Conservation (phyloP, 2,797 vertebrate genomes). For the Okamejei kenojei region DNA sequence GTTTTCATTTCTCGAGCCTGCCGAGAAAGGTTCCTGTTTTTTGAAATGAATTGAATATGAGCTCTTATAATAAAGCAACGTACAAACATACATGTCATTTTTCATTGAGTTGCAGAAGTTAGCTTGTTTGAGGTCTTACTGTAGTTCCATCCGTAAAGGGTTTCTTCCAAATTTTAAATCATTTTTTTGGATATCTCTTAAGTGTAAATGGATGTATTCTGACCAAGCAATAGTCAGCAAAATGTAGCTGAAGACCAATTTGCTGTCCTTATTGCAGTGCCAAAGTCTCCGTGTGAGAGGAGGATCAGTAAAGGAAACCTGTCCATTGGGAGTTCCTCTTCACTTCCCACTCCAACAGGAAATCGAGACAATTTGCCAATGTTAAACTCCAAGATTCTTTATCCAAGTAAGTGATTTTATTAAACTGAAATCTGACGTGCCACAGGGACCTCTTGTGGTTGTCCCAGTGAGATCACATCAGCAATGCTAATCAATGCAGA, state of each 20-base stretch:
- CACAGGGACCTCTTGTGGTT: background rate
- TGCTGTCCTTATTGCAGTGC: conserved; percentile 53
- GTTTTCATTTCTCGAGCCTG: background rate
- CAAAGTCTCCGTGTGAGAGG: conserved; percentile 79
- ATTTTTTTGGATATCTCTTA: background rate
- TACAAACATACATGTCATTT: background rate
- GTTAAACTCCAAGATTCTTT: conserved; percentile 81
- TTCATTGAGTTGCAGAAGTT: background rate
- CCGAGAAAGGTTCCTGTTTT: background rate
- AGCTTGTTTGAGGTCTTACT: background rate
- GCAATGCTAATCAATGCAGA: background rate
- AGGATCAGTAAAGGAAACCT: conserved; percentile 75
- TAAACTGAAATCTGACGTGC: background rate
- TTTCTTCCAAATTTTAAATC: background rate
- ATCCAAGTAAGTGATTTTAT: conserved; percentile 66
- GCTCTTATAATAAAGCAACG: background rate
- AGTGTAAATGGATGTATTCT: background rate
- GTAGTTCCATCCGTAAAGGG: background rate
- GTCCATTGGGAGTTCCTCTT: conserved; percentile 70
- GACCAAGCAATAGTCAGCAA: too few species aligned
- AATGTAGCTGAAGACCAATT: background rate
- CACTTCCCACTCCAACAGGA: conserved; percentile 77
- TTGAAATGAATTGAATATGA: background rate
- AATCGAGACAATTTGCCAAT: conserved; percentile 75
- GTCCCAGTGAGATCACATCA: background rate